A percentile compares a stretch with the other conserved stretches of the same genome.
These are phyloP conservation scores for Scaeva pyrastri DNA, from an alignment of 2,888 invertebrate species.

Conservation along the genomic window DNA sequence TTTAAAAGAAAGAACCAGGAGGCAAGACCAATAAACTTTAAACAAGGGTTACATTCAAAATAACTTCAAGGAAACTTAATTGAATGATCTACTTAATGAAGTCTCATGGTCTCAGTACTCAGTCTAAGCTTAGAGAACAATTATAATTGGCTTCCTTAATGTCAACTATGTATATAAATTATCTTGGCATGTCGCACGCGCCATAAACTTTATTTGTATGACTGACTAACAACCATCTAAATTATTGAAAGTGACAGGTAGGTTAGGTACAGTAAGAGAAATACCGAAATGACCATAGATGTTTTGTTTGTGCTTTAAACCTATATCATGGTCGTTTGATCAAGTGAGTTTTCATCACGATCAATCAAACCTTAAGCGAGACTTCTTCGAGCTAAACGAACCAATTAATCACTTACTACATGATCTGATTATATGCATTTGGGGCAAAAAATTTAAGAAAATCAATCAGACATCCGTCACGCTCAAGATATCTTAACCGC, in stretches of 20 bases:
- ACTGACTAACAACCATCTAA: background rate
- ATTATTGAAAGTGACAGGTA: constrained; percentile 20
- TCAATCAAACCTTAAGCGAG: constrained; percentile 22
- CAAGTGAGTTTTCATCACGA: constrained; percentile 19
- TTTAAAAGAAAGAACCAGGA: constrained; percentile 39
- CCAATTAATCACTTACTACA: constrained; percentile 7
- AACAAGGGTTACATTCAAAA: constrained; percentile 49
- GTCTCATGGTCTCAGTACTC: constrained; percentile 30
- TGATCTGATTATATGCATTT: constrained; percentile 40
- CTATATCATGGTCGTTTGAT: constrained; percentile 28
- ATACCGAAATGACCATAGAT: background rate
- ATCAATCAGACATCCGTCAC: constrained; percentile 64
- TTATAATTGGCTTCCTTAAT: constrained; percentile 59
- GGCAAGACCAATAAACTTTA: constrained; percentile 70
- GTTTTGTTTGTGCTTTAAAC: constrained; percentile 11
- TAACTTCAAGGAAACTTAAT: constrained; percentile 46
- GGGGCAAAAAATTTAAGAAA: constrained; percentile 24
- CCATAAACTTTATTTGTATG: constrained; percentile 22
- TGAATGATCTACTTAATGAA: constrained; percentile 58
- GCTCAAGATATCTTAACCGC: constrained; percentile 53
- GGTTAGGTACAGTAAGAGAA: no score
- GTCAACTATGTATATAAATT: constrained; percentile 6
- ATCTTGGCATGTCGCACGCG: constrained; percentile 1
- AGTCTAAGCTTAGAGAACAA: constrained; percentile 12
- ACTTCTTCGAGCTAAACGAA: constrained; percentile 25